Conservation (phyloP, 1,140 invertebrate species). For the Dufourea novaeangliae region DNA sequence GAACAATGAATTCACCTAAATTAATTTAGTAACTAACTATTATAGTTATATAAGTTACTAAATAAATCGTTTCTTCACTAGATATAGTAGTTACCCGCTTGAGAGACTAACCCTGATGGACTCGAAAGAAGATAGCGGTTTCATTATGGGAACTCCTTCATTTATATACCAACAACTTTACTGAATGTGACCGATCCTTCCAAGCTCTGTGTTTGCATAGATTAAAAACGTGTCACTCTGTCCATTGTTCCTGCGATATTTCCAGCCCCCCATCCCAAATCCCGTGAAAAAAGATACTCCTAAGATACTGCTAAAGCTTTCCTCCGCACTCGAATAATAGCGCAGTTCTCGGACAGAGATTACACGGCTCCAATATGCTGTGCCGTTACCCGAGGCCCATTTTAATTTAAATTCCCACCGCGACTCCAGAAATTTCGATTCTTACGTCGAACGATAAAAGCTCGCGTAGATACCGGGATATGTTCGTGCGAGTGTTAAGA, state of each 20-base stretch:
- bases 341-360: constrained; percentile 7
- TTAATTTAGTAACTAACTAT: too few relatives aligned
- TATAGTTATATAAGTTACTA: too few relatives aligned
- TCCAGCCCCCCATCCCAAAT: background rate
- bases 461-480: constrained; percentile 2
- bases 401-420: constrained; percentile 44
- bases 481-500: constrained; percentile 47
- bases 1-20: too few relatives aligned
- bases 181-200: background rate
- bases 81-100: too few relatives aligned
- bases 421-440: constrained; percentile 29
- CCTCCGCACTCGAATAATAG: background rate
- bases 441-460: constrained; percentile 40
- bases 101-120: too few relatives aligned
- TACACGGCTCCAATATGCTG: constrained; percentile 16
- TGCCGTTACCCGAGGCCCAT: constrained; percentile 13
- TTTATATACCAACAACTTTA: too few relatives aligned
- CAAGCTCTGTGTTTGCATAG: too few relatives aligned
- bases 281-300: background rate
- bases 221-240: background rate
- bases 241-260: background rate
- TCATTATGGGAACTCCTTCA: too few relatives aligned
- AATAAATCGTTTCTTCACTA: too few relatives aligned
- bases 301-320: background rate
- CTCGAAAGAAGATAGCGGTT: too few relatives aligned